Evolutionary conservation across 2,113 vertebrate species (phyloP), one percentile per base, ranked within the genome.

Genomic region (Hippoglossus stenolepis): DNA sequence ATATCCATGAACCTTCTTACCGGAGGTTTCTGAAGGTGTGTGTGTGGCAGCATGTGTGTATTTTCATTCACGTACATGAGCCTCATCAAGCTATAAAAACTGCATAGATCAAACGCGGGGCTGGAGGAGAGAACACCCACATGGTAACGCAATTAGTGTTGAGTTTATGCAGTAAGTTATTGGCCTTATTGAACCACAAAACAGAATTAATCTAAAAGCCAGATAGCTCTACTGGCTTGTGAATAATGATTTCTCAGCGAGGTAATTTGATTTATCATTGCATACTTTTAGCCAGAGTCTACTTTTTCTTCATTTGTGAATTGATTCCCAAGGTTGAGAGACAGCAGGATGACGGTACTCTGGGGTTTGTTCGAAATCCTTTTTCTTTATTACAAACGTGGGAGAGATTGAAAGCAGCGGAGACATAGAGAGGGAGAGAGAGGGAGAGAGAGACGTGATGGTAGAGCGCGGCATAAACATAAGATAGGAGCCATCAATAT

Each of bases 201-300:
- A 60, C 83, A 69, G 74, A 86, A 86, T 83, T 73, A 79, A 85
- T 91, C 79, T 85, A 75, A 90, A 90, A 83, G 65, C 82, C 79
- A 83, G 76, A 79, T 73, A 79, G 85, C 83, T 79, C 73, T 61
- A 62, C 73, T 77, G 79, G 64, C 74, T 85, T 83, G 75, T 88
- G 87, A 89, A 87, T 91, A 91, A 87, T 77, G 82, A 90, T 87
- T 87, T 85, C 83, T 87, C 64, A 69, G 72, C 70, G 43, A 80
- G 89, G 80, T 87, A 84, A 88, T 90, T 88, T 84, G 82, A 91
- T 91, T 92, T 85, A 87, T 90, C 87, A 84, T 79, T 38, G 63
- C 81, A 69, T 72, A 83, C 82, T 84, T 85, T 78, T 71, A 85
- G 73, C 77, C 28, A 17, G 65, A 79, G 60, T 84, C 47, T 60